A percentile compares a stretch with the other conserved stretches of the same genome.
Evolutionary conservation across 2,113 vertebrate genomes (phyloP).

Genomic region (Chelonoidis abingdonii): DNA sequence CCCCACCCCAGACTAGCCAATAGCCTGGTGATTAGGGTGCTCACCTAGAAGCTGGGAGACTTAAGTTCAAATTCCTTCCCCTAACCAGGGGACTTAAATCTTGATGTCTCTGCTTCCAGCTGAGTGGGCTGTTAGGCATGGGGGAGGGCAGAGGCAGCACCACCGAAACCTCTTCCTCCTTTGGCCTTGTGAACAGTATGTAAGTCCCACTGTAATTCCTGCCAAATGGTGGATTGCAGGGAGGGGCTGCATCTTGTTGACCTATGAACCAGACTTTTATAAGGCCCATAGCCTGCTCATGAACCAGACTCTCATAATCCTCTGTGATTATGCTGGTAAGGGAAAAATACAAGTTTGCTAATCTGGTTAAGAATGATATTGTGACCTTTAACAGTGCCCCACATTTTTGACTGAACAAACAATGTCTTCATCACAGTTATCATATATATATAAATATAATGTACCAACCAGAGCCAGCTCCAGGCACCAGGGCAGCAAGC

Average conservation of each 20-base stretch:
- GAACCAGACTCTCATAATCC: background rate
- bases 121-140: too few species aligned
- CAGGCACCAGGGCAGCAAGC: too few species aligned
- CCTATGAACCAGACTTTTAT: background rate
- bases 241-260: background rate
- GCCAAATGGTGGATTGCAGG: background rate
- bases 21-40: background rate
- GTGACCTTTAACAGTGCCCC: background rate
- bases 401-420: background rate
- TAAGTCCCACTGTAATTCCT: too few species aligned
- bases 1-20: background rate
- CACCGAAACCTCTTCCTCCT: too few species aligned
- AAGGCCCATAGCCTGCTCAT: background rate
- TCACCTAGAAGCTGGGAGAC: background rate
- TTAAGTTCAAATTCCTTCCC: background rate
- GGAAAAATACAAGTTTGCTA: background rate
- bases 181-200: too few species aligned
- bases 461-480: background rate
- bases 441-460: background rate
- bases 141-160: too few species aligned
- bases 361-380: background rate
- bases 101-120: too few species aligned
- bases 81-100: too few species aligned
- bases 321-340: background rate
- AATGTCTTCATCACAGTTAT: background rate